Evolutionary conservation across 1,140 invertebrate genomes (phyloP).

Genomic region (Temnothorax curvispinosus): DNA sequence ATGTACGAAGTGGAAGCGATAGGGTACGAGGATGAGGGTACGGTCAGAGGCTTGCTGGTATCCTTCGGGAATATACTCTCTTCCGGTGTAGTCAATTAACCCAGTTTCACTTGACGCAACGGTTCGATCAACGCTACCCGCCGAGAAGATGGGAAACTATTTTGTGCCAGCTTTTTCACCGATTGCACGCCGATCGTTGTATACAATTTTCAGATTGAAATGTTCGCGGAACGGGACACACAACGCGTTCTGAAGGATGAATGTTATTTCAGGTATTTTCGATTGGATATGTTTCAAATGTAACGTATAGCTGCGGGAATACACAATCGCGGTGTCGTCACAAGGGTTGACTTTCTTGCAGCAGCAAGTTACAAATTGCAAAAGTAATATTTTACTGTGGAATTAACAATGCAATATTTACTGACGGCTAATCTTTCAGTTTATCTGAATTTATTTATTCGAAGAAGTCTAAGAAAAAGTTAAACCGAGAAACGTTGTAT

Average conservation of each 20-base stretch:
- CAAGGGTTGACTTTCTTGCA: neutral
- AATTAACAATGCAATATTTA: neutral
- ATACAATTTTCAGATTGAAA: conserved; percentile 62
- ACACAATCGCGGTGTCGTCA: neutral
- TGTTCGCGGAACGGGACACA: conserved; percentile 16
- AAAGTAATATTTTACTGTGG: neutral
- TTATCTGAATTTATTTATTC: no score
- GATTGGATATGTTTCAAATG: conserved; percentile 53
- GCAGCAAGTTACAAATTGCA: neutral
- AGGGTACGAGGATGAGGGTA: neutral
- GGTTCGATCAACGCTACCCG: conserved; percentile 64
- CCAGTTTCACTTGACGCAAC: conserved; percentile 69
- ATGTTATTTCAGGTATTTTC: conserved; percentile 52
- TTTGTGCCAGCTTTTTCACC: conserved; percentile 54
- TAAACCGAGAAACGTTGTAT: neutral
- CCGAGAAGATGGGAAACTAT: conserved; percentile 51
- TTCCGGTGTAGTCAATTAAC: conserved; percentile 76
- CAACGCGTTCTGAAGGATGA: conserved; percentile 39
- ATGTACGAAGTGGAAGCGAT: conserved; percentile 61
- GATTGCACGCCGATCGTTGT: conserved; percentile 58
- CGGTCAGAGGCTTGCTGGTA: conserved; percentile 16
- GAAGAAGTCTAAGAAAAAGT: neutral
- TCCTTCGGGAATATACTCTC: conserved; percentile 69
- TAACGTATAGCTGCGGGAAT: conserved; percentile 27
- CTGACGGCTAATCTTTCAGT: neutral